Percentiles rank a stretch among this genome's conserved stretches.
phyloP scores from a whole-genome alignment of 2,888 invertebrate genomes.

The Drosophila robusta region DNA sequence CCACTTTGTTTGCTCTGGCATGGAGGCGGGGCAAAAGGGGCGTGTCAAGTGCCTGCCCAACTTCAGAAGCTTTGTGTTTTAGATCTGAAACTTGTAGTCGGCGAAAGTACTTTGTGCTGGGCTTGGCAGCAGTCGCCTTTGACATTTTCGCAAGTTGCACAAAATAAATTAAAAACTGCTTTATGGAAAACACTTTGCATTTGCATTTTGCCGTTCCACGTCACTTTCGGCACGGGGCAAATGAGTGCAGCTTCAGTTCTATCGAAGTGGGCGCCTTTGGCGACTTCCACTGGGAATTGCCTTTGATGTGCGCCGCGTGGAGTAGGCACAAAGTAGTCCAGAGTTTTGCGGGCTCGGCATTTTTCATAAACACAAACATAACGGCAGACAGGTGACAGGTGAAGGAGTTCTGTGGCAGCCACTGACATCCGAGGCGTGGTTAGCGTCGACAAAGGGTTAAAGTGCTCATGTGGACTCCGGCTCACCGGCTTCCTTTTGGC shows the following conservation, averaged over 20 bases:
- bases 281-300: slow-evolving; percentile 56
- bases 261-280: slow-evolving; percentile 46
- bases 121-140: slow-evolving; percentile 49
- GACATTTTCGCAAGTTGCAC: slow-evolving; percentile 74
- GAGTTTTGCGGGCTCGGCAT: slow-evolving; percentile 43
- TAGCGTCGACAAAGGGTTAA: slow-evolving; percentile 68
- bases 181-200: slow-evolving; percentile 67
- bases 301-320: slow-evolving; percentile 70
- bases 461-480: slow-evolving; percentile 54
- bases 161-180: slow-evolving; percentile 80
- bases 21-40: neutral
- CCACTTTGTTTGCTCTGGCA: slow-evolving; percentile 14
- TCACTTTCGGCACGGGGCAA: slow-evolving; percentile 51
- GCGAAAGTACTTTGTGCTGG: slow-evolving; percentile 26
- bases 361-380: slow-evolving; percentile 72
- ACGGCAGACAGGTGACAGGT: slow-evolving; percentile 59
- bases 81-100: slow-evolving; percentile 20
- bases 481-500: slow-evolving; percentile 30
- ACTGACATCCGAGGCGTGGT: slow-evolving; percentile 50
- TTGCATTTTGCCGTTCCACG: slow-evolving; percentile 60
- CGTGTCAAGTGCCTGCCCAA: slow-evolving; percentile 26
- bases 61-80: slow-evolving; percentile 16
- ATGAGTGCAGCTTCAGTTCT: slow-evolving; percentile 45
- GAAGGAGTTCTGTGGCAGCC: slow-evolving; percentile 45
- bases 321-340: slow-evolving; percentile 35